Evolutionary conservation across 2,888 invertebrate genomes (phyloP), one percentile per base, ranked within the genome.

Genomic region (Tetragonisca angustula): DNA sequence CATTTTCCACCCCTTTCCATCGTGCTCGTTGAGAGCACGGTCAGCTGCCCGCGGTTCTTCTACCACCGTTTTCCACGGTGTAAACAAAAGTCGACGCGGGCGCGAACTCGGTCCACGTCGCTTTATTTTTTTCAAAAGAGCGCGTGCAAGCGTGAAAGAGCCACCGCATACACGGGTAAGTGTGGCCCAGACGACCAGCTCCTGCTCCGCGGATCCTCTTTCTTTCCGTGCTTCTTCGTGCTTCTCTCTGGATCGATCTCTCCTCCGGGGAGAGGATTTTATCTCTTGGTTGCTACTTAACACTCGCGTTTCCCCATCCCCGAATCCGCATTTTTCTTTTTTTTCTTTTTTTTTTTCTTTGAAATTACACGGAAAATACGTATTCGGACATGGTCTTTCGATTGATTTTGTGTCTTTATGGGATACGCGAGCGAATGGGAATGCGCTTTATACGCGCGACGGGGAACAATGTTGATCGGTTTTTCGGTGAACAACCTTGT

Each of bases 71-170:
- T 77, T 76, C 71, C 79, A 54, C 71, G 76, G 76, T 56, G 86
- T 81, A 90, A 88, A 90, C 88, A 89, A 43, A 27, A 74, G 64
- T 74, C 79, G 84, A 83, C 76, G 76, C 69, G 83, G 81, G 87
- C 83, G 87, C 88, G 88, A 88, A 88, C 78, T 81, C 81, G 87
- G 54, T 79, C 70, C 67, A 81, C 73, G 71, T 76, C 81, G 82
- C 82, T 85, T 90, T 87, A 89, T 87, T 90, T 87, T 87, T 90
- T 89, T 90, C 81, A 90, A 90, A 80, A 80, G 85, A 81, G 43
- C 72, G 81, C 74, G 71, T 68, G 79, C 78, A 59, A 81, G 86
- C 79, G 84, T 86, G 86, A 87, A 86, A 80, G 86, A 80, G 50
- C 72, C 43, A 68, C 67, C 43, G 56, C 82, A 73, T 73, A 70